Evolutionary conservation across 2,888 invertebrate genomes (phyloP).

Genomic region (Athalia rosae): DNA sequence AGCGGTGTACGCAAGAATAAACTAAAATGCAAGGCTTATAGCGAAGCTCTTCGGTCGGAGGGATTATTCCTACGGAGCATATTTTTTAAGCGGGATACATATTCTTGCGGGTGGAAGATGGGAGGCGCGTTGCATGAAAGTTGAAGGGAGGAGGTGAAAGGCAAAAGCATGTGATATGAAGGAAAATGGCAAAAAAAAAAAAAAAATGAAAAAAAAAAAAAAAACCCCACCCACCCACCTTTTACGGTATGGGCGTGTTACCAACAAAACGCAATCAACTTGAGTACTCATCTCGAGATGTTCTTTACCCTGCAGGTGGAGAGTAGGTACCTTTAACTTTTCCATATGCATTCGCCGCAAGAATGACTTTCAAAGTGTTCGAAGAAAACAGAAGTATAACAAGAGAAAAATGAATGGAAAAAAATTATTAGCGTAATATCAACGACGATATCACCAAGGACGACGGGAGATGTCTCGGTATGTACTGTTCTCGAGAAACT

Average conservation of each 20-base stretch:
- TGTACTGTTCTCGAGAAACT: no score
- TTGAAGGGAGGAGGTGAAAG: neutral
- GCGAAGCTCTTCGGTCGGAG: constrained; percentile 18
- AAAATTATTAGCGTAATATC: neutral
- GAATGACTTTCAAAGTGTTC: neutral
- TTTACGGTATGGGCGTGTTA: constrained; percentile 12
- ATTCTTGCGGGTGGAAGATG: constrained; percentile 1
- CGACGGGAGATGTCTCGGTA: no score
- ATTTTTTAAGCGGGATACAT: constrained; percentile 25
- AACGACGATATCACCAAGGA: no score
- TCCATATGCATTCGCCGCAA: neutral
- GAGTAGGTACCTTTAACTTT: neutral
- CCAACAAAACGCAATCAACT: constrained; percentile 32
- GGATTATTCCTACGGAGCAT: constrained; percentile 33
- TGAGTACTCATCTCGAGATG: constrained; percentile 41
- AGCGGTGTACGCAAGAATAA: constrained; percentile 57
- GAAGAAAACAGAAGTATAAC: neutral
- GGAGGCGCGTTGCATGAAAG: neutral
- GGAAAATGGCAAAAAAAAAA: neutral
- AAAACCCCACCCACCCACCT: constrained; percentile 9
- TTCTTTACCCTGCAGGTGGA: neutral
- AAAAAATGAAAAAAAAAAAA: neutral
- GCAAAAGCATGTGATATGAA: neutral
- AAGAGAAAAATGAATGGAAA: neutral
- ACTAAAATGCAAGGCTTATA: constrained; percentile 51